Evolutionary conservation across 1,140 invertebrate species (phyloP).

Genomic region (Heliothis subflexa): DNA sequence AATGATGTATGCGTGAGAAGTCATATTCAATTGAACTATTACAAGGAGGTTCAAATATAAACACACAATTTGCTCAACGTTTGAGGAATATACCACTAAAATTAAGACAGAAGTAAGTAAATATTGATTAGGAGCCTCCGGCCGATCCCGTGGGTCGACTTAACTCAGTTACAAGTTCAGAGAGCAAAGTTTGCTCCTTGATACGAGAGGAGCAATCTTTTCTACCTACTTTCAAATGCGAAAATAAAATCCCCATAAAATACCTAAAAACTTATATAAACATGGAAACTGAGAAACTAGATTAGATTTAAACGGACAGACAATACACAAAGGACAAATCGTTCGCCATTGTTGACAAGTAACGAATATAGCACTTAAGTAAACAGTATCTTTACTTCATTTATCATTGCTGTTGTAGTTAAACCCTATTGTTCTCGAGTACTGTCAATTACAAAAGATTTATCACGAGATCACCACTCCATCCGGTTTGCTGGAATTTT

Average conservation of each 20-base stretch:
- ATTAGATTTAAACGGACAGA: constrained; percentile 13
- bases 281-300: background rate
- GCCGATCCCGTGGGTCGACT: constrained; percentile 66
- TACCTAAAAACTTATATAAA: constrained; percentile 18
- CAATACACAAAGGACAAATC: constrained; percentile 28
- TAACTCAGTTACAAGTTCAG: constrained; percentile 81
- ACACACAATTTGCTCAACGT: constrained; percentile 5
- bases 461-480: constrained; percentile 24
- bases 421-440: constrained; percentile 1
- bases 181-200: constrained; percentile 76
- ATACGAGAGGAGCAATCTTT: constrained; percentile 52
- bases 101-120: constrained; percentile 63
- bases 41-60: background rate
- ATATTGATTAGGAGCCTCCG: constrained; percentile 72
- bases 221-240: constrained; percentile 35
- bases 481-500: constrained; percentile 31
- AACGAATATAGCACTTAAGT: constrained; percentile 21
- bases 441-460: constrained; percentile 41
- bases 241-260: constrained; percentile 46
- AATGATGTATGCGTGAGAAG: background rate
- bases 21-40: constrained; percentile 6
- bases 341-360: constrained; percentile 31
- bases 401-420: constrained; percentile 14
- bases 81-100: constrained; percentile 43
- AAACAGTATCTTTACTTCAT: constrained; percentile 16